A percentile compares a stretch with the other conserved stretches of the same genome.
Evolutionary conservation across 1,140 invertebrate genomes (phyloP).

Genomic region (Anastrepha ludens): DNA sequence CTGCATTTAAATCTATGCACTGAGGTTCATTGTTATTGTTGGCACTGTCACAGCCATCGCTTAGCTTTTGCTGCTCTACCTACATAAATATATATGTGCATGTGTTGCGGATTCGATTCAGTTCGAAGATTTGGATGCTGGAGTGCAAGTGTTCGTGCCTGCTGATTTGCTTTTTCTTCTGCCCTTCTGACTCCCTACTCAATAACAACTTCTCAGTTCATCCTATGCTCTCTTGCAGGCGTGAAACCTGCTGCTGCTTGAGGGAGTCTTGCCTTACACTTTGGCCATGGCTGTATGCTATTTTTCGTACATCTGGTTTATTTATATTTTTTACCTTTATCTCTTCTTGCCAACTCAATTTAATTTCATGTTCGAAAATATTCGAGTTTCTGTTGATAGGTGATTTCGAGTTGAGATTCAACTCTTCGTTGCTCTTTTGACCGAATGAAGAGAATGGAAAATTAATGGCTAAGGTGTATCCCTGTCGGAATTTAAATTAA

Average conservation of each 20-base stretch:
- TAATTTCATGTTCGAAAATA: background rate
- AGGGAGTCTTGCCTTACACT: background rate
- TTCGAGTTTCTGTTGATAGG: background rate
- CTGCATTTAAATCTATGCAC: background rate
- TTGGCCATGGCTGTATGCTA: background rate
- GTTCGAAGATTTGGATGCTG: conserved; percentile 49
- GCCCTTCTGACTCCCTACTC: background rate
- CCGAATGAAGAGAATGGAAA: background rate
- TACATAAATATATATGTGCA: background rate
- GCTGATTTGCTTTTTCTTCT: background rate
- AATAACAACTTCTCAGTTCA: background rate
- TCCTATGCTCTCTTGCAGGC: background rate
- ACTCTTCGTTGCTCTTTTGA: background rate
- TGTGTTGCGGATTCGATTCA: background rate
- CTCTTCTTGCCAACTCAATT: background rate
- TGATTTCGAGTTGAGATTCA: no score
- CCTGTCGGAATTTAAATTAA: background rate
- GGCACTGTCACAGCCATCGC: background rate
- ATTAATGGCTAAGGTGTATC: background rate
- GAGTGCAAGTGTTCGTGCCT: conserved; percentile 43
- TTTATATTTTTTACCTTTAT: conserved; percentile 29
- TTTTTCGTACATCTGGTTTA: background rate
- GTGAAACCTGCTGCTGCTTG: conserved; percentile 4
- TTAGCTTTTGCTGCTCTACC: background rate
- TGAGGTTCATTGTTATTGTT: background rate